Conservation (phyloP, 2,797 vertebrate genomes). For the Spondyliosoma cantharus region DNA sequence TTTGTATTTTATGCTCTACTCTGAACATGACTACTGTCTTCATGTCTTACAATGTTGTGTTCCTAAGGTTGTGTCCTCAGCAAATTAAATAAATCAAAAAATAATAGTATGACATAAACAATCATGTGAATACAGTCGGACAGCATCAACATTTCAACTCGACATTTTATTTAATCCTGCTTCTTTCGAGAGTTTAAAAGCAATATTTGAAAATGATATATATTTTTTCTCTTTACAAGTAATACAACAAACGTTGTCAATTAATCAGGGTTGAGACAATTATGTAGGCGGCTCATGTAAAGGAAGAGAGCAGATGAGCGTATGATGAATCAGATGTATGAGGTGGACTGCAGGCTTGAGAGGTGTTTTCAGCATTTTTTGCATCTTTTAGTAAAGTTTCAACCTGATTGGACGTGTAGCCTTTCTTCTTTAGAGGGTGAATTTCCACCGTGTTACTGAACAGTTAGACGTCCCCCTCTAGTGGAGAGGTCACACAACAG, state of each 20-base stretch:
- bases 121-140: background rate
- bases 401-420: background rate
- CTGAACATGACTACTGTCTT: too few relatives aligned
- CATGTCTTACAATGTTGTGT: background rate
- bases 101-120: background rate
- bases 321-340: background rate
- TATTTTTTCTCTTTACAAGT: too few relatives aligned
- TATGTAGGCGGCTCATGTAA: background rate
- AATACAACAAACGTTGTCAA: too few relatives aligned
- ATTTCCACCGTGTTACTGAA: background rate
- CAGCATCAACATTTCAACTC: too few relatives aligned
- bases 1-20: background rate
- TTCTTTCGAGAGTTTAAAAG: too few relatives aligned
- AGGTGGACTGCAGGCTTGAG: background rate
- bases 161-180: too few relatives aligned
- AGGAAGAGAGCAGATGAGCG: background rate
- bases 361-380: background rate
- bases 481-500: constrained; percentile 59
- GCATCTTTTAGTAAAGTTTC: background rate
- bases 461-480: constrained; percentile 67
- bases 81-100: background rate
- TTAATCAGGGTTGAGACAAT: too few relatives aligned
- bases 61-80: background rate
- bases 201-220: too few relatives aligned
- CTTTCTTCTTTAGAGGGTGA: background rate